Base-by-base conservation (phyloP, 92 coral and sea anemone species). In the Virgularia gustaviana region DNA sequence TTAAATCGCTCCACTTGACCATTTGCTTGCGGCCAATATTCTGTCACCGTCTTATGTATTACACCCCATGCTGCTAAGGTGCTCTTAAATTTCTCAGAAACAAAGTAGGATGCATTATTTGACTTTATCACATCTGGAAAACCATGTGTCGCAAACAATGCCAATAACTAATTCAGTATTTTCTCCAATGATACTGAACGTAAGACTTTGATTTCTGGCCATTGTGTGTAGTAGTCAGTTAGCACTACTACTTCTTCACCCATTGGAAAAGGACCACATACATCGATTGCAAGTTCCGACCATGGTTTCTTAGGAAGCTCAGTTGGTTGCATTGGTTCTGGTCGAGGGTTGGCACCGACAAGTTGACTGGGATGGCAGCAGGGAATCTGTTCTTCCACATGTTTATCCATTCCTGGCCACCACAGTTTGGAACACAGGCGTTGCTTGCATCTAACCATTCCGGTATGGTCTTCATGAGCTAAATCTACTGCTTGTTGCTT, bases 201-300 rank as follows among this genome's bases (percentile, higher is more conserved):
- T n/a, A 35, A 12, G 68, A 37, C 9, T 22, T 56, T 56, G 31
- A 39, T 30, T 35, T 71, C 83, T 44, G 86, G 90, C 83, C 85
- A 85, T 11, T 79, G 29, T 7, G 83, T 81, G 54, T 85, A 63
- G 41, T 81, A 85, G 32, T 81, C 81, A 1, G 87, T 77, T 25
- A 86, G 78, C 34, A 70, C 79, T 57, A 53, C 86, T n/a, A 82
- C 71, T 16, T 4, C 63, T 64, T 83, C 83, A 12, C 85, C 79
- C 8, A 67, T 86, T 43, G 85, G 87, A 29, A 86, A 86, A 30
- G 85, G 85, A 15, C 87, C 90, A 56, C 90, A 73, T 8, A 82
- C 71, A 49, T 82, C 87, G 19, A 82, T 81, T 13, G 81, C 84
- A 2, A 73, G 84, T 31, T 78, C 28, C 1, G 75, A 44, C 71